These are phyloP conservation scores for Tetraneura akinire DNA, from an alignment of 1,140 invertebrate species.

Conservation along the genomic window DNA sequence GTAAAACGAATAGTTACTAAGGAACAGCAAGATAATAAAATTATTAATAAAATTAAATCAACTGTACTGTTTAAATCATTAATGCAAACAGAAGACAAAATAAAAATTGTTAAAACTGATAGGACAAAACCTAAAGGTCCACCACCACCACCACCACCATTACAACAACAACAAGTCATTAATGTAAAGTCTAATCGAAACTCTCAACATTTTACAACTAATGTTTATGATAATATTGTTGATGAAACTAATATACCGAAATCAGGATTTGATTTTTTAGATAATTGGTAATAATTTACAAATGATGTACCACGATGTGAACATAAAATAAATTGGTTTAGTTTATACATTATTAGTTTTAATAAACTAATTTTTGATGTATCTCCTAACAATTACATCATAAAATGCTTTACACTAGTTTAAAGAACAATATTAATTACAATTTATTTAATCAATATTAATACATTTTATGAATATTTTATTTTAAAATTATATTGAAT, in stretches of 20 bases:
- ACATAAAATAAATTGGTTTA: neutral
- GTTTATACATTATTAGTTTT: neutral
- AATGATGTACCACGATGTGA: neutral
- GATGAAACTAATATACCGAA: constrained; percentile 54
- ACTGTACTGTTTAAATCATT: constrained; percentile 24
- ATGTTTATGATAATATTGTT: constrained; percentile 34
- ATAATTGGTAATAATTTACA: constrained; percentile 54
- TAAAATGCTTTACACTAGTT: too few relatives aligned
- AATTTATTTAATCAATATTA: too few relatives aligned
- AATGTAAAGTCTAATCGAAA: neutral
- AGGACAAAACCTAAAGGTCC: constrained; percentile 52
- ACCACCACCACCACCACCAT: constrained; percentile 53
- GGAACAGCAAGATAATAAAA: constrained; percentile 38
- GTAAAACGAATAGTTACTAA: neutral
- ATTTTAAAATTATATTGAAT: too few relatives aligned
- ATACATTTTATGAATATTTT: too few relatives aligned
- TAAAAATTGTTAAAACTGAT: constrained; percentile 19
- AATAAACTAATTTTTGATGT: neutral
- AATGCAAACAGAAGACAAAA: constrained; percentile 28
- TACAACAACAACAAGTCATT: neutral
- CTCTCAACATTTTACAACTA: neutral
- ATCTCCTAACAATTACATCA: too few relatives aligned
- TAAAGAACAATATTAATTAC: too few relatives aligned
- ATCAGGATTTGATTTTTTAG: constrained; percentile 56
- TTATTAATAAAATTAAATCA: constrained; percentile 42